Percentiles rank a stretch among this genome's conserved stretches.
Conservation (phyloP, 2,888 invertebrate genomes). For the Camponotus fellah region DNA sequence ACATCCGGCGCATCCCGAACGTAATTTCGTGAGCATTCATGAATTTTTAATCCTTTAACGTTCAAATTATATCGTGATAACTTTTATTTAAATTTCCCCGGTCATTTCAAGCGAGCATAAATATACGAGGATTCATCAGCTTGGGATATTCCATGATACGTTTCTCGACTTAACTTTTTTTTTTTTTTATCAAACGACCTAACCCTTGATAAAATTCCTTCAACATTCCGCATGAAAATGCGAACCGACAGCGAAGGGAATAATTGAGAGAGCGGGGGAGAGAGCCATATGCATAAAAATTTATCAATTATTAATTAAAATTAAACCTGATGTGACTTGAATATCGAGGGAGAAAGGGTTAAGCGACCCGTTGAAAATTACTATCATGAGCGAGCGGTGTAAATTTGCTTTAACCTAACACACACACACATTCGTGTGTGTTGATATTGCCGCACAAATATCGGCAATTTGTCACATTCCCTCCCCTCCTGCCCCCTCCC, state of each 20-base stretch:
- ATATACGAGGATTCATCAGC: neutral
- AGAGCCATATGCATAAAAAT: neutral
- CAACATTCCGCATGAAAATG: neutral
- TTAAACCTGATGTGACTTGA: neutral
- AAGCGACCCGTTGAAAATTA: neutral
- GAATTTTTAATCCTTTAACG: conserved; percentile 5
- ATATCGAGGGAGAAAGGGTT: neutral
- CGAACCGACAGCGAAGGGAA: no score
- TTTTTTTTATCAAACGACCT: no score
- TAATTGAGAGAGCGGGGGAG: no score
- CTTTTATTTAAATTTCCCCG: neutral
- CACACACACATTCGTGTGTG: neutral
- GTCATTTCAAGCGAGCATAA: neutral
- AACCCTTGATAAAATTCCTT: no score
- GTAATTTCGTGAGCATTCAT: neutral
- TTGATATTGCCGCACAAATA: conserved; percentile 23
- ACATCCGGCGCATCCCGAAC: neutral
- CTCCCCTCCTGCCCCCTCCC: no score
- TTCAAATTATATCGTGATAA: neutral
- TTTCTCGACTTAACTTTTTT: neutral
- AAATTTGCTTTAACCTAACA: conserved; percentile 1
- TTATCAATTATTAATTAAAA: neutral
- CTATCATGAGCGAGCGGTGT: conserved; percentile 5
- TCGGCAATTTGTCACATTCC: conserved; percentile 34
- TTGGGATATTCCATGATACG: neutral